Percentiles rank a stretch among this genome's conserved stretches.
phyloP scores from a whole-genome alignment of 2,113 vertebrate species.

The Eupsittula cactorum region DNA sequence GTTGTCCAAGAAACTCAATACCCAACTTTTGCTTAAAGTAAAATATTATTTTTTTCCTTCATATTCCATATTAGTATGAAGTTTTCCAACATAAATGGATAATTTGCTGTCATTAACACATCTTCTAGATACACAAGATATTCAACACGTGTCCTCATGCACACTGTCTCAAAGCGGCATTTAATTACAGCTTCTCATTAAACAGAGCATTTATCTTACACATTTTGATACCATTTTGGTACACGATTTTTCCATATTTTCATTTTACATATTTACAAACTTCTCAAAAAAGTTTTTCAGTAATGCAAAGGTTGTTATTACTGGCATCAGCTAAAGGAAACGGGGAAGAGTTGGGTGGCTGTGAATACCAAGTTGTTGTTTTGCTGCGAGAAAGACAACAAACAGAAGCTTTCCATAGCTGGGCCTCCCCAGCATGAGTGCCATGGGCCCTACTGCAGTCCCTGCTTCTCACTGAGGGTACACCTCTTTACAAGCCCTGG shows the following conservation, averaged over 20 bases:
- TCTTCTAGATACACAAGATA: neutral
- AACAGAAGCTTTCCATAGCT: neutral
- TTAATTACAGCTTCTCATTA: conserved; percentile 49
- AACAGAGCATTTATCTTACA: conserved; percentile 51
- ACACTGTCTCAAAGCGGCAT: conserved; percentile 38
- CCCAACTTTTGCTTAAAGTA: conserved; percentile 24
- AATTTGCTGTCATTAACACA: conserved; percentile 9
- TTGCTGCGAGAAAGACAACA: neutral
- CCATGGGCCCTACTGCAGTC: neutral
- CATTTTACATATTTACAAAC: conserved; percentile 74
- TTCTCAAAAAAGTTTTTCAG: conserved; percentile 67
- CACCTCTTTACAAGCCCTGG: neutral
- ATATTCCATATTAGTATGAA: neutral
- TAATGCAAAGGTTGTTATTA: conserved; percentile 42
- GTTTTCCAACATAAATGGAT: neutral
- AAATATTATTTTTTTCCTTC: conserved; percentile 36
- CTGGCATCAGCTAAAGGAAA: conserved; percentile 43
- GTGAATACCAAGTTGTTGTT: neutral
- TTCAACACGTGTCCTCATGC: conserved; percentile 21
- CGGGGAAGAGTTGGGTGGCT: neutral
- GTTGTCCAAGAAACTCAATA: neutral
- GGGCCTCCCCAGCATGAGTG: neutral
- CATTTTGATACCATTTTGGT: conserved; percentile 45
- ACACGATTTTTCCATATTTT: conserved; percentile 36
- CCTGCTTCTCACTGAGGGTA: neutral